These are phyloP conservation scores for Ptychodera flava DNA, from an alignment of 35 echinoderm and acorn worm genomes.

Conservation along the genomic window DNA sequence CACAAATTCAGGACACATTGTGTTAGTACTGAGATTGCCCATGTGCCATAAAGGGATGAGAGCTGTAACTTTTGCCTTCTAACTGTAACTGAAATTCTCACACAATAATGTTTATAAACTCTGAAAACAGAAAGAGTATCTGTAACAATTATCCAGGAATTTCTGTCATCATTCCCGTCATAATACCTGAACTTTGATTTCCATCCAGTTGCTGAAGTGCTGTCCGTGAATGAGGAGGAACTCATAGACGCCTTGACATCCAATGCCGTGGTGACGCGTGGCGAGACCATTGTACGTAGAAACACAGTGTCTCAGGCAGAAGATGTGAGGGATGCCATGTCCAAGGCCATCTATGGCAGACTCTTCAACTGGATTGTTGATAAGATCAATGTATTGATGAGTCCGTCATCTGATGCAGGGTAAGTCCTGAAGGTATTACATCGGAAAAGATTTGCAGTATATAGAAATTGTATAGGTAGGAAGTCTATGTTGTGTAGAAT, in stretches of 20 bases:
- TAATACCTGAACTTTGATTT: too few relatives aligned
- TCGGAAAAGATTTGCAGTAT: neutral
- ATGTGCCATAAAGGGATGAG: too few relatives aligned
- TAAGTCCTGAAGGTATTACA: too few relatives aligned
- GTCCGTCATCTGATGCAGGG: slow-evolving; percentile 41
- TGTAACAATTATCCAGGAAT: too few relatives aligned
- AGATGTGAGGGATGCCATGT: slow-evolving; percentile 78
- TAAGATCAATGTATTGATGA: slow-evolving; percentile 66
- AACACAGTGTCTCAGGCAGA: slow-evolving; percentile 66
- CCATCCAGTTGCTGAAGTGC: slow-evolving; percentile 59
- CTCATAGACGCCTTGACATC: slow-evolving; percentile 68
- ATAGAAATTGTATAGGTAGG: neutral
- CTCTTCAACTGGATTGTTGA: slow-evolving; percentile 88
- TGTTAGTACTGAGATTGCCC: too few relatives aligned
- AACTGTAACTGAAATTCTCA: too few relatives aligned
- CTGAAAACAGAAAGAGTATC: too few relatives aligned
- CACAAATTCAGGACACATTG: too few relatives aligned
- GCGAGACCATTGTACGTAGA: slow-evolving; percentile 73
- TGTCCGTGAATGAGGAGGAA: slow-evolving; percentile 59
- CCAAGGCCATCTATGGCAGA: slow-evolving; percentile 81
- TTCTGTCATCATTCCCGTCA: too few relatives aligned
- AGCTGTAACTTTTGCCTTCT: too few relatives aligned
- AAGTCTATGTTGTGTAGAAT: too few relatives aligned
- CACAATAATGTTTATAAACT: too few relatives aligned
- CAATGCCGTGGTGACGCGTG: slow-evolving; percentile 58